Evolutionary conservation across 2,797 vertebrate genomes (phyloP).

Genomic region (Lateolabrax maculatus): DNA sequence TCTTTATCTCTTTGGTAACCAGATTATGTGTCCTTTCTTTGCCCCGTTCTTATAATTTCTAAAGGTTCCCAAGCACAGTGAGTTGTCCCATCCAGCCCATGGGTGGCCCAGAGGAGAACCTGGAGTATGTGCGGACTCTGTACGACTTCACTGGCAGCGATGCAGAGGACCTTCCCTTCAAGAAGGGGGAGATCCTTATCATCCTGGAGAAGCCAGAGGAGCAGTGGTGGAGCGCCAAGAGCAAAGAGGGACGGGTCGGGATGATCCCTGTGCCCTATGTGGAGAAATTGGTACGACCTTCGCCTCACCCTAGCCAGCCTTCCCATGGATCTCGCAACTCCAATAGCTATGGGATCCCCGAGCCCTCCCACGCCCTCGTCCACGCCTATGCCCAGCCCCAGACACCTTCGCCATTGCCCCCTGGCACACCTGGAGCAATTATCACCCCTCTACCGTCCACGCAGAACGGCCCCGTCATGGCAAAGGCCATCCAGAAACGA

Average conservation of each 20-base stretch:
- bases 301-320: slow-evolving; percentile 79
- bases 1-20: not conserved
- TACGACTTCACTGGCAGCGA: slow-evolving; percentile 98
- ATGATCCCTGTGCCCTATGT: slow-evolving; percentile 99
- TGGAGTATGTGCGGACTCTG: slow-evolving; percentile 97
- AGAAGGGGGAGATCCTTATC: slow-evolving; percentile 95
- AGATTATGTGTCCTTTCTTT: not conserved
- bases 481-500: slow-evolving; percentile 97
- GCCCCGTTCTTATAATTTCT: not conserved
- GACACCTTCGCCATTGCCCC: slow-evolving; percentile 91
- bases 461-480: slow-evolving; percentile 97
- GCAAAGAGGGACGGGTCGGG: slow-evolving; percentile 94
- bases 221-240: slow-evolving; percentile 99
- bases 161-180: slow-evolving; percentile 97
- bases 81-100: slow-evolving; percentile 86
- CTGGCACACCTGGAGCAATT: slow-evolving; percentile 90
- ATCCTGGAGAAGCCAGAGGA: slow-evolving; percentile 99
- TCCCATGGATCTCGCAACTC: slow-evolving; percentile 93
- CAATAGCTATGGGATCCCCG: slow-evolving; percentile 97
- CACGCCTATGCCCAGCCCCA: slow-evolving; percentile 98
- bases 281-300: slow-evolving; percentile 94
- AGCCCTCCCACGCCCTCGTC: slow-evolving; percentile 91
- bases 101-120: slow-evolving; percentile 88
- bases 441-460: slow-evolving; percentile 92
- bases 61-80: slow-evolving; percentile 91